Evolutionary conservation across 2,888 invertebrate species (phyloP).

Genomic region (Antitype chi): DNA sequence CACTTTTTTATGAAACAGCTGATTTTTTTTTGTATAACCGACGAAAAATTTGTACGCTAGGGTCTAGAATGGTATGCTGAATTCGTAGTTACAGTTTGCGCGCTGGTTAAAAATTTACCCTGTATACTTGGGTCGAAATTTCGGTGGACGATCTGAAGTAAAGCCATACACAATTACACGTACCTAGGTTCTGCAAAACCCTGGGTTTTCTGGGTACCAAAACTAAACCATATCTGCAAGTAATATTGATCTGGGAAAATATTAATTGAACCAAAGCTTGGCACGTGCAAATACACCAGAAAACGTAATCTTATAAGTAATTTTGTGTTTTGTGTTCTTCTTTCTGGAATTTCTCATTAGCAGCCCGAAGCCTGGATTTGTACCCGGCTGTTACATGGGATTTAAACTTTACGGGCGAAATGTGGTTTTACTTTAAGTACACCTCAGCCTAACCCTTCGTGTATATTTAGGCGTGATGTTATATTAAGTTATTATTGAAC

Average conservation of each 20-base stretch:
- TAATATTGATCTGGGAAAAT: not conserved
- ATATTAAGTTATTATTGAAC: conserved; percentile 15
- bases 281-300: not conserved
- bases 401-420: not conserved
- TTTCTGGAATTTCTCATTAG: too few species aligned
- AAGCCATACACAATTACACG: not conserved
- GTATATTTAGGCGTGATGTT: not conserved
- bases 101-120: too few species aligned
- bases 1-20: too few species aligned
- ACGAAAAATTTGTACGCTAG: too few species aligned
- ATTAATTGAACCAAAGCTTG: not conserved
- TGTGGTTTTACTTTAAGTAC: too few species aligned
- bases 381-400: not conserved
- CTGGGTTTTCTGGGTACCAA: not conserved
- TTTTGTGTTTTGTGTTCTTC: not conserved
- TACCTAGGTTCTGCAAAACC: not conserved
- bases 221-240: not conserved
- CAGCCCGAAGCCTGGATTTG: not conserved
- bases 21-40: too few species aligned
- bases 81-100: too few species aligned
- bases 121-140: not conserved
- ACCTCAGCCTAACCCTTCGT: not conserved
- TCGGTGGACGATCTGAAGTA: not conserved
- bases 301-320: not conserved
- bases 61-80: too few species aligned